These are phyloP conservation scores for Drosophila tanythrix DNA, from an alignment of 2,888 invertebrate species.

Conservation along the genomic window DNA sequence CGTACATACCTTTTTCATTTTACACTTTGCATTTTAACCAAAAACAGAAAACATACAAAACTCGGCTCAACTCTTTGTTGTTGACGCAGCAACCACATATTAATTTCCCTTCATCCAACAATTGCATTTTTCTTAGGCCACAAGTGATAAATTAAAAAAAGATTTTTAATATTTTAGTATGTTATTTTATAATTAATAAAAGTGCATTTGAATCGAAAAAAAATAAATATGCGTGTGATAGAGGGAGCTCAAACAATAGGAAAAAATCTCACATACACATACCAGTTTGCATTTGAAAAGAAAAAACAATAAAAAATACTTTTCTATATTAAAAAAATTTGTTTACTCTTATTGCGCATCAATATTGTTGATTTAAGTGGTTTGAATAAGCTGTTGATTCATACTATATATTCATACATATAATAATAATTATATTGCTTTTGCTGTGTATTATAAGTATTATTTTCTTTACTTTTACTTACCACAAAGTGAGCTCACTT, in stretches of 20 bases:
- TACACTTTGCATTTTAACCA: not conserved
- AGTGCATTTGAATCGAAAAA: not conserved
- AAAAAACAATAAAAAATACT: not conserved
- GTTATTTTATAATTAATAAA: not conserved
- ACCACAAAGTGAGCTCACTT: not conserved
- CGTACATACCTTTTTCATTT: too few species aligned
- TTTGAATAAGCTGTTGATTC: not conserved
- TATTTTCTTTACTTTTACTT: not conserved
- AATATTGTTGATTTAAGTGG: not conserved
- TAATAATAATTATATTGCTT: not conserved
- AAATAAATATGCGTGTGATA: not conserved
- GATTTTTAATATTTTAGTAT: not conserved
- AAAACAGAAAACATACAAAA: not conserved
- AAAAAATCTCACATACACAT: not conserved
- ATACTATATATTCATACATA: not conserved
- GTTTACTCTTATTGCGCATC: not conserved
- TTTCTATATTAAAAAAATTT: not conserved
- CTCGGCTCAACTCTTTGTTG: not conserved
- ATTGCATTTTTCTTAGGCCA: not conserved
- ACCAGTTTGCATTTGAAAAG: not conserved
- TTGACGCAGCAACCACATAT: not conserved
- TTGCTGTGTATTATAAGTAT: not conserved
- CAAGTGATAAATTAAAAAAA: not conserved
- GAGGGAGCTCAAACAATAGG: not conserved
- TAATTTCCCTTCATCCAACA: not conserved